Evolutionary conservation across 1,140 invertebrate genomes (phyloP).

Genomic region (Drosophila melanica): DNA sequence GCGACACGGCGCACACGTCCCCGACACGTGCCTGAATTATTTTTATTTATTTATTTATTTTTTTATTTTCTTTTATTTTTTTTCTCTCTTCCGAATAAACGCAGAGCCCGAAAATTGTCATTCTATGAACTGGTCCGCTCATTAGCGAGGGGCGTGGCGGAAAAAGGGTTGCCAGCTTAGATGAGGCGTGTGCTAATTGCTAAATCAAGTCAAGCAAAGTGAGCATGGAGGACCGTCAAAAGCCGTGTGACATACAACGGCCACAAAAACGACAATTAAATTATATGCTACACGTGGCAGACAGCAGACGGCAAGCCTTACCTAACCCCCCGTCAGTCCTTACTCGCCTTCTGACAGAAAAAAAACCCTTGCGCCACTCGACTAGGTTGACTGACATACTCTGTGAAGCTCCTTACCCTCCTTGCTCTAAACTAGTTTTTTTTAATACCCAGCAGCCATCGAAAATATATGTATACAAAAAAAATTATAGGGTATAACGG

Average conservation of each 20-base stretch:
- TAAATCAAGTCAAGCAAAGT: constrained; percentile 60
- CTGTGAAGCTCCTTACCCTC: neutral
- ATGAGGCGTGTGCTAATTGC: constrained; percentile 54
- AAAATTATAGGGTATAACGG: too few relatives aligned
- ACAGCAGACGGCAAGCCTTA: neutral
- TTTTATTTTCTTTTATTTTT: neutral
- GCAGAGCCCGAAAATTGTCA: constrained; percentile 43
- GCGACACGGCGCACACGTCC: constrained; percentile 15
- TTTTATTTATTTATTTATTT: neutral
- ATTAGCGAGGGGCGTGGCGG: constrained; percentile 16
- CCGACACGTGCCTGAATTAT: constrained; percentile 33
- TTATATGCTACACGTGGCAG: constrained; percentile 58
- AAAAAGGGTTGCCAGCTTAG: neutral
- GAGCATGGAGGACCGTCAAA: constrained; percentile 1
- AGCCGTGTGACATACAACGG: neutral
- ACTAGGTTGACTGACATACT: constrained; percentile 33
- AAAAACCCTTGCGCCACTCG: neutral
- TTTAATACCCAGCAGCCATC: neutral
- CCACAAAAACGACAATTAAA: constrained; percentile 57
- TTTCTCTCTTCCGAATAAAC: neutral
- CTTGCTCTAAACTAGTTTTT: constrained; percentile 13
- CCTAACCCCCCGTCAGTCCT: neutral
- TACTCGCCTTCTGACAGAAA: neutral
- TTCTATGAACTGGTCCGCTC: constrained; percentile 52
- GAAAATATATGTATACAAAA: too few relatives aligned